Base-by-base conservation (phyloP, 2,888 invertebrate genomes). In the Orthosia cruda region DNA sequence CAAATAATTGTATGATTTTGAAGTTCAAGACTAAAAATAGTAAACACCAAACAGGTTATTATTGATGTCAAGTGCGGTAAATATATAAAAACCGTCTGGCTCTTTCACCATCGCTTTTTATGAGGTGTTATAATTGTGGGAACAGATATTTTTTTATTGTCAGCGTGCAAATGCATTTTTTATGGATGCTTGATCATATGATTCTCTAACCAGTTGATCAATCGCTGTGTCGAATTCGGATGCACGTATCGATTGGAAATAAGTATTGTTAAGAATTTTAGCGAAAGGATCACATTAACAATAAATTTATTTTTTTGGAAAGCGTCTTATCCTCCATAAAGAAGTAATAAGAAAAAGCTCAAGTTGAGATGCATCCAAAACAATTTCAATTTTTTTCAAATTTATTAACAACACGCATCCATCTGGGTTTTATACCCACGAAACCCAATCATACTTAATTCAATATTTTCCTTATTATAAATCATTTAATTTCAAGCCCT, bases 81-180 rank as follows among this genome's bases (percentile, higher is more conserved):
- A 80, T 69, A 71, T 76, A 84, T 71, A 70, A 75, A 83, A 78
- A 77, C 32, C 40, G 71, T 76, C 66, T 82, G 70, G 32, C n/a
- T 87, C 57, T 80, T 83, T 81, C 74, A 77, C 88, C 76, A 79
- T 59, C n/a, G 49, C 12, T 74, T 78, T 86, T 87, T 87, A 81
- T 65, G 73, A 83, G 32, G 80, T 81, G 83, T 81, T 68, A 80
- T 85, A 79, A 87, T 81, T 87, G 88, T 88, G 85, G 67, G 88
- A 87, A 81, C 72, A 32, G 15, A 80, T 71, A 68, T 67, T 77
- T 80, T 78, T 80, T 77, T 77, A 80, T 45, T 70, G 84, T 84
- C 49, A 58, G 80, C 66, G 69, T 78, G 77, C 77, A 82, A 81
- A 88, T 88, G 74, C 74, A 74, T 86, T 84, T 75, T 52, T 50